phyloP scores from a whole-genome alignment of 2,797 vertebrate species.

The Chelmon rostratus region DNA sequence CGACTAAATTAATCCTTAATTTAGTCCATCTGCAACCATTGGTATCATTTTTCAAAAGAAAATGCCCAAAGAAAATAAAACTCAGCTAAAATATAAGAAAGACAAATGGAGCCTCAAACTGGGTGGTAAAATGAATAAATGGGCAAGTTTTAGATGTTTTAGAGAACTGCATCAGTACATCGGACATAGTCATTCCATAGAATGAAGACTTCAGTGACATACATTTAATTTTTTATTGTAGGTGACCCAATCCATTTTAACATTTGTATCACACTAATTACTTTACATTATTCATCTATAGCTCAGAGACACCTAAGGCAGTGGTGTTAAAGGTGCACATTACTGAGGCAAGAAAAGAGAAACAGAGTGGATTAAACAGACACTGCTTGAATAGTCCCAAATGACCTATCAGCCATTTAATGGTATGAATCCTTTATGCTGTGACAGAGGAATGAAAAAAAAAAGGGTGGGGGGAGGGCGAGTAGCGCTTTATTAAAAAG shows the following conservation, averaged over 20 bases:
- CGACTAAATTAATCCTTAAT: background rate
- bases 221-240: constrained; percentile 58
- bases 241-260: constrained; percentile 69
- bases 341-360: constrained; percentile 51
- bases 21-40: background rate
- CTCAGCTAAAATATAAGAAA: background rate
- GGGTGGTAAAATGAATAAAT: constrained; percentile 28
- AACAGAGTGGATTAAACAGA: constrained; percentile 63
- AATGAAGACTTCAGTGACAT: constrained; percentile 32
- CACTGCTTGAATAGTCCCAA: constrained; percentile 60
- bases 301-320: constrained; percentile 48
- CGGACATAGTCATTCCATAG: constrained; percentile 35
- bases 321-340: constrained; percentile 61
- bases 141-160: constrained; percentile 26
- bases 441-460: constrained; percentile 62
- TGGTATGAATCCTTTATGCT: constrained; percentile 68
- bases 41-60: constrained; percentile 1
- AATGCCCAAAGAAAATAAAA: background rate
- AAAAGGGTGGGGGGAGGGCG: background rate
- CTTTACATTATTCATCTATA: constrained; percentile 70
- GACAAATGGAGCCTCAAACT: background rate
- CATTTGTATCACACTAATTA: constrained; percentile 71
- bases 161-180: constrained; percentile 33
- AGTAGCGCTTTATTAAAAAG: constrained; percentile 71
- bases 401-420: constrained; percentile 77